Percentiles rank a stretch among this genome's conserved stretches.
Evolutionary conservation across 1,140 invertebrate species (phyloP).

Genomic region (Drosophila arawakana): DNA sequence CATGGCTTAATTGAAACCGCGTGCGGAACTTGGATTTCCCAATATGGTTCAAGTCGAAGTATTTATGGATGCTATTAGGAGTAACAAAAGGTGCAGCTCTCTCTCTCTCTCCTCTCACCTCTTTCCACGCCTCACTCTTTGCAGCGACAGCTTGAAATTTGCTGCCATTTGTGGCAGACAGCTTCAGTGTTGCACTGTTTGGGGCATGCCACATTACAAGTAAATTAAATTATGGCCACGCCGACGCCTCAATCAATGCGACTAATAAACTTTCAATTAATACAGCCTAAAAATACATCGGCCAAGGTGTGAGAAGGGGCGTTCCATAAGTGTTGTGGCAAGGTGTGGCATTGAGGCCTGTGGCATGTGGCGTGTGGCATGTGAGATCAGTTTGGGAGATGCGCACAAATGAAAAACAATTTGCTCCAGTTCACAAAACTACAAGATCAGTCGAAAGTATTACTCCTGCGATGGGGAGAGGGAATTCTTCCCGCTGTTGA

Average conservation of each 20-base stretch:
- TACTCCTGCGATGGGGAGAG: background rate
- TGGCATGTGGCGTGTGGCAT: conserved; percentile 55
- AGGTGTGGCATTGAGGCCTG: conserved; percentile 18
- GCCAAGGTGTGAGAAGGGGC: conserved; percentile 19
- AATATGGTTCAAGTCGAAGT: conserved; percentile 43
- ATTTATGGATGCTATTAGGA: conserved; percentile 50
- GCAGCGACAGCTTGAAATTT: conserved; percentile 1
- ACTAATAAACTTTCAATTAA: conserved; percentile 81
- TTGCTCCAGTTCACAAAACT: conserved; percentile 73
- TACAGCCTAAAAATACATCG: conserved; percentile 54
- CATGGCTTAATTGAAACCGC: conserved; percentile 63
- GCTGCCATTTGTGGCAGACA: conserved; percentile 18
- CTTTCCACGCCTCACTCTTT: background rate
- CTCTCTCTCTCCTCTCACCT: background rate
- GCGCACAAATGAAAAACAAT: conserved; percentile 61
- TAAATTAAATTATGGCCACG: conserved; percentile 66
- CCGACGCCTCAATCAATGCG: conserved; percentile 45
- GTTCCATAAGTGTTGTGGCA: conserved; percentile 25
- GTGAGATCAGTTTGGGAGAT: conserved; percentile 29
- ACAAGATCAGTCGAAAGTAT: conserved; percentile 34
- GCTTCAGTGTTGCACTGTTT: conserved; percentile 31
- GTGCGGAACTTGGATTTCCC: conserved; percentile 34
- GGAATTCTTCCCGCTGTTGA: conserved; percentile 57
- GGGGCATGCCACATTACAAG: conserved; percentile 54
- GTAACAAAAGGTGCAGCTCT: conserved; percentile 34